phyloP scores from a whole-genome alignment of 2,113 vertebrate genomes.

The Blennius ocellaris region DNA sequence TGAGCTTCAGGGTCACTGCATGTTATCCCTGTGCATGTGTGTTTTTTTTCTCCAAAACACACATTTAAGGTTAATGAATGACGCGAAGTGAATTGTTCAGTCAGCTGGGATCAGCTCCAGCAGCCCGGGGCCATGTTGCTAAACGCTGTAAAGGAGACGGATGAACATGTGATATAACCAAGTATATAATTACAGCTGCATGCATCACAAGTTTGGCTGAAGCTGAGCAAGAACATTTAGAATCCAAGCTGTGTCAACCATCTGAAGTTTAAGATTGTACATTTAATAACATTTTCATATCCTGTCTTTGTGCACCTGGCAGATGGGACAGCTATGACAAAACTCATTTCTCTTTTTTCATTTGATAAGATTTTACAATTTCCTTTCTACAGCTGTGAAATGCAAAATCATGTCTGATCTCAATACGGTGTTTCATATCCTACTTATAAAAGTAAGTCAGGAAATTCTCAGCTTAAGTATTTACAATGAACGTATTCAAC shows the following conservation, averaged over 20 bases:
- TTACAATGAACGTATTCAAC: no score
- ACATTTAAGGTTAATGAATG: no score
- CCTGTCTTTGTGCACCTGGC: constrained; percentile 9
- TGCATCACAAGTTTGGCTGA: constrained; percentile 37
- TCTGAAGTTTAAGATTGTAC: constrained; percentile 47
- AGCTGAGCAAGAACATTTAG: constrained; percentile 23
- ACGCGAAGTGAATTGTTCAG: no score
- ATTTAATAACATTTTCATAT: constrained; percentile 25
- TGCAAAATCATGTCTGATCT: not conserved
- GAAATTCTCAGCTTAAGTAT: no score
- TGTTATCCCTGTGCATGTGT: no score
- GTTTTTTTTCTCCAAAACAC: no score
- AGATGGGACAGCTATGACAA: constrained; percentile 12
- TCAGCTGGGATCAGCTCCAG: no score
- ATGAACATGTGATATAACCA: not conserved
- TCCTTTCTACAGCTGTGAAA: constrained; percentile 31
- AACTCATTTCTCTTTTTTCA: not conserved
- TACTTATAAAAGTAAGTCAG: no score
- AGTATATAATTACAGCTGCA: constrained; percentile 59
- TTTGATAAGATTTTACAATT: constrained; percentile 22
- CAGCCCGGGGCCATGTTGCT: no score
- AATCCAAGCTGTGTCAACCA: constrained; percentile 46
- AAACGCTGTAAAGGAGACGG: no score
- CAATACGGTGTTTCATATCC: not conserved
- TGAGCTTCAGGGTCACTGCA: no score